Base-by-base conservation (phyloP, 2,113 vertebrate species). In the Bufo gargarizans region DNA sequence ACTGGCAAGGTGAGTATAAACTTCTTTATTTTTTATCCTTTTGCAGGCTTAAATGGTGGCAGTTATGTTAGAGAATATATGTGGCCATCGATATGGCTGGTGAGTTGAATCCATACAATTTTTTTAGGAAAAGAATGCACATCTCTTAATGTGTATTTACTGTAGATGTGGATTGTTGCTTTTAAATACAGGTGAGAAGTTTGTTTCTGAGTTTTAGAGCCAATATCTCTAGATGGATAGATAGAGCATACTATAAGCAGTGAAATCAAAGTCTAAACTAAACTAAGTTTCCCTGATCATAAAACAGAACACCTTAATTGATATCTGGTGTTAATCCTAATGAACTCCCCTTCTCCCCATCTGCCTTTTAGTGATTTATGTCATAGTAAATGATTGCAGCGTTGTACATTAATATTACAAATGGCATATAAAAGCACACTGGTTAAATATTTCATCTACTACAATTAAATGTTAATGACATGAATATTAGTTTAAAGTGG, bases 381-480 rank as follows among this genome's bases (percentile, higher is more conserved):
- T 56, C 14, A 56, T 56, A 79, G 56, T 80, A 58, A 58, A 59
- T 80, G 77, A 59, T 80, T 59, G 55, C 55, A 58, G 43, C 59
- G 55, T 56, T 80, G 53, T 80, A 33, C 77, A 58, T 80, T 59
- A 58, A 80, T 80, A 80, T 58, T 58, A 58, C 77, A 80, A 58
- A 80, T 80, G 14, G 20, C 53, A 80, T 80, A 33, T 80, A 79
- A 79, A 79, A 55, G 53, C 49, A 79, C 13, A 4, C 50, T 6
- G 16, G 12, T 33, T 80, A 80, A 55, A 59, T 56, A 33, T 80
- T 80, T 58, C 12, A 74, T 74, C 14, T 19, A 47, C 71, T 49
- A 17, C 43, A 74, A 47, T 17, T 43, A 72, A 72, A 72, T 72
- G 69, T 72, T 72, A 72, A 72, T 72, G 69, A 72, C 69, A 72